Conservation (phyloP, 2,888 invertebrate genomes). For the Cheiracanthium punctorium region DNA sequence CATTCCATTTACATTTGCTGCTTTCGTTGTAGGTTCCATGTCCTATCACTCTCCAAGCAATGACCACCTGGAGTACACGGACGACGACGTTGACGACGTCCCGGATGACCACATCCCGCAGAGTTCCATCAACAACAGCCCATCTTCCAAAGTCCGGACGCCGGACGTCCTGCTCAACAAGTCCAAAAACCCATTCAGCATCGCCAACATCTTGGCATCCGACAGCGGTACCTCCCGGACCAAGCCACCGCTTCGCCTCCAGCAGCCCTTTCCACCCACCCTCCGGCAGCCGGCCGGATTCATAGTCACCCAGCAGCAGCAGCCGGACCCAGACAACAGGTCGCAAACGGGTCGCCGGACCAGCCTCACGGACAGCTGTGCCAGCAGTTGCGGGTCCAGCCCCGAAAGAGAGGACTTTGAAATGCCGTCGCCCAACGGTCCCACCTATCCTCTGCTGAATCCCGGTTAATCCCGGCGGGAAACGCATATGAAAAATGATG, state of each 20-base stretch:
- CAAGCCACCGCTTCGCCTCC: not conserved
- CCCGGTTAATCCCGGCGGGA: conserved; percentile 22
- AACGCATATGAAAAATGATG: not conserved
- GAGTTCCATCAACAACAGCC: not conserved
- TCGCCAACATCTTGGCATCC: conserved; percentile 68
- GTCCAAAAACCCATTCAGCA: conserved; percentile 63
- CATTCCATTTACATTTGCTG: no score
- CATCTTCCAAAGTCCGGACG: conserved; percentile 7
- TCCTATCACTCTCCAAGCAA: conserved; percentile 5
- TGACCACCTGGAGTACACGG: conserved; percentile 16
- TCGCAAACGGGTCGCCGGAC: conserved; percentile 32
- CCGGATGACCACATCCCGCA: conserved; percentile 6
- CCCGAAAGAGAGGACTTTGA: conserved; percentile 40
- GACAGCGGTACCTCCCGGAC: conserved; percentile 14
- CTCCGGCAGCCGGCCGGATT: conserved; percentile 63
- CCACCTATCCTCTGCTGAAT: conserved; percentile 32
- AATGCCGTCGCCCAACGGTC: conserved; percentile 30
- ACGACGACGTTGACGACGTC: conserved; percentile 42
- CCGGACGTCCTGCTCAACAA: conserved; percentile 10
- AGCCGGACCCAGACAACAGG: not conserved
- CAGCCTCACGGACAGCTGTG: conserved; percentile 56
- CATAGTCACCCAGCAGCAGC: conserved; percentile 43
- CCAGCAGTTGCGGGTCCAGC: conserved; percentile 50
- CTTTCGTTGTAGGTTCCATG: conserved; percentile 5
- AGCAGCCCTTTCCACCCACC: conserved; percentile 23